A percentile compares a stretch with the other conserved stretches of the same genome.
These are phyloP conservation scores for Potorous gilbertii DNA, from an alignment of 2,797 vertebrate species.

Conservation along the genomic window DNA sequence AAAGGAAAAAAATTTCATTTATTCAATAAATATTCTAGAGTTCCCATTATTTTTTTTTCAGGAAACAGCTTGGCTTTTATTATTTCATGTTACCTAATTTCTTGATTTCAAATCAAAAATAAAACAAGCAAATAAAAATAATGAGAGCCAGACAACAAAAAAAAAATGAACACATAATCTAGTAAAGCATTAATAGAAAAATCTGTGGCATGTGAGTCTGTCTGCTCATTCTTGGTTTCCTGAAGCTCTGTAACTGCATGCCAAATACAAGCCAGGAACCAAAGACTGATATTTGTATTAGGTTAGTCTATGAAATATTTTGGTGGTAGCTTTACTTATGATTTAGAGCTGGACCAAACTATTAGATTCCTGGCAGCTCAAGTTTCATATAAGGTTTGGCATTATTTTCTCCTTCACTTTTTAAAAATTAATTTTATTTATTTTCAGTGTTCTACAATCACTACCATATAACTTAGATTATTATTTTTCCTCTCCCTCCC, in stretches of 20 bases:
- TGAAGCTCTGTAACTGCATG: conserved; percentile 27
- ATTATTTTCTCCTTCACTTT: not conserved
- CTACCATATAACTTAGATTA: too few relatives aligned
- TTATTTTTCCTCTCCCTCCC: too few relatives aligned
- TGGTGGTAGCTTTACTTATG: conserved; percentile 4
- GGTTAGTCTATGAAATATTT: conserved; percentile 33
- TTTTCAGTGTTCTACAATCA: too few relatives aligned
- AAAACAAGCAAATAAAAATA: conserved; percentile 3
- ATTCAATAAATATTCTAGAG: conserved; percentile 13
- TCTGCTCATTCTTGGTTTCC: conserved; percentile 24
- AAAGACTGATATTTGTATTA: conserved; percentile 9
- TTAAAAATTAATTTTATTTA: too few relatives aligned
- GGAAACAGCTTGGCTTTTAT: conserved; percentile 52
- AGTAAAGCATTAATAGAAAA: conserved; percentile 52
- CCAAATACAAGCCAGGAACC: not conserved
- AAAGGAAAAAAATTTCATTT: conserved; percentile 42
- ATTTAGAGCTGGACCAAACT: conserved; percentile 51
- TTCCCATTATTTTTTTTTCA: not conserved
- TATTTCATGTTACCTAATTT: conserved; percentile 55
- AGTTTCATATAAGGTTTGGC: not conserved
- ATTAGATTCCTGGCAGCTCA: not conserved
- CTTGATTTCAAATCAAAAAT: not conserved
- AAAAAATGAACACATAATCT: not conserved
- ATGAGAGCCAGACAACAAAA: conserved; percentile 60
- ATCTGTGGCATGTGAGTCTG: conserved; percentile 53